Percentiles rank a stretch among this genome's conserved stretches.
Conservation (phyloP, 1,140 invertebrate species). For the Sweltsa coloradensis region DNA sequence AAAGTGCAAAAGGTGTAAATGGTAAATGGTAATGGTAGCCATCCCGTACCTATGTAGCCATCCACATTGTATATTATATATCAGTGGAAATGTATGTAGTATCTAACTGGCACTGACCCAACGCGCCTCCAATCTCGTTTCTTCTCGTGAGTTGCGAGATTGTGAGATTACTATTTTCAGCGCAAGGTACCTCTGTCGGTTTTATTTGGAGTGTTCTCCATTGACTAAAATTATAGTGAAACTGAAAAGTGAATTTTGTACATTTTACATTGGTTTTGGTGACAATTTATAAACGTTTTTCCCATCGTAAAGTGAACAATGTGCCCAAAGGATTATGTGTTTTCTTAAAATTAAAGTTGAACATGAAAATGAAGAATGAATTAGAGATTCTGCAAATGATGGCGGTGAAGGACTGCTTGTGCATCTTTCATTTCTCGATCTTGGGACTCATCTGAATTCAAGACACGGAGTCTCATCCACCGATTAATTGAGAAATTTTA, state of each 20-base stretch:
- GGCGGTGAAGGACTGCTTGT: conserved; percentile 13
- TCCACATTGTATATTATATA: too few species aligned
- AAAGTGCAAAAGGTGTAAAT: too few species aligned
- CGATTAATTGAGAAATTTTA: too few species aligned
- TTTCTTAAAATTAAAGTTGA: background rate
- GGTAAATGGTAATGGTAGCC: too few species aligned
- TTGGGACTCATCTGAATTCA: conserved; percentile 13
- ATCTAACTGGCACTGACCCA: too few species aligned
- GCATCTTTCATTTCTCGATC: conserved; percentile 14
- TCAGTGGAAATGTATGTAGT: too few species aligned
- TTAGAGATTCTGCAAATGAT: conserved; percentile 13
- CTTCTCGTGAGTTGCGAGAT: conserved; percentile 13
- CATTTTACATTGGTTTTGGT: conserved; percentile 5
- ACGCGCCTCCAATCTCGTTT: too few species aligned
- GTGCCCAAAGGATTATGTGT: conserved; percentile 3
- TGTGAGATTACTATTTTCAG: conserved; percentile 16
- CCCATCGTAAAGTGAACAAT: background rate
- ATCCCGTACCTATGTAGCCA: too few species aligned
- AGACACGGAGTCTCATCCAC: too few species aligned
- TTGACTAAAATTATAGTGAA: conserved; percentile 6
- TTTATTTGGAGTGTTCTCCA: conserved; percentile 10
- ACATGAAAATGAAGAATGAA: conserved; percentile 12
- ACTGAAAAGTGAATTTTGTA: conserved; percentile 8
- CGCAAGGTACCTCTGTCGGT: conserved; percentile 14
- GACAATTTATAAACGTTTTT: background rate